A percentile compares a stretch with the other conserved stretches of the same genome.
phyloP scores from a whole-genome alignment of 2,113 vertebrate genomes.

The Trochalopteron elliotii region DNA sequence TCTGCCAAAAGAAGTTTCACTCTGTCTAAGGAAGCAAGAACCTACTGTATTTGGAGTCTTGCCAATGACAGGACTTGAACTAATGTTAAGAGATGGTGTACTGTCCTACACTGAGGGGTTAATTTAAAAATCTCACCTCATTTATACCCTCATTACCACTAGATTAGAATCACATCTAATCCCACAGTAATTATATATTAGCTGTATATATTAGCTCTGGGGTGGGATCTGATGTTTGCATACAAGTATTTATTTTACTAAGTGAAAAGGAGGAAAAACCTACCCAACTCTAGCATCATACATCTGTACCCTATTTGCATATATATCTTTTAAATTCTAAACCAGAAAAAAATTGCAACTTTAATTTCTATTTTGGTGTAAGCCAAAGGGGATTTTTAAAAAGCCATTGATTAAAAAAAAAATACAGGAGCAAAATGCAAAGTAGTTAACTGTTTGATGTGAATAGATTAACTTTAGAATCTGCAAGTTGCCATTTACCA shows the following conservation, averaged over 20 bases:
- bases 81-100: neutral
- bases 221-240: neutral
- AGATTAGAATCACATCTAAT: neutral
- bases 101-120: neutral
- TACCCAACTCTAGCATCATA: neutral
- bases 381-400: neutral
- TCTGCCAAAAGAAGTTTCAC: neutral
- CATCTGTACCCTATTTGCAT: neutral
- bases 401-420: neutral
- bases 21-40: neutral
- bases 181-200: neutral
- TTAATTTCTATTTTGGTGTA: neutral
- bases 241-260: constrained; percentile 3
- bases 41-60: neutral
- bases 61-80: neutral
- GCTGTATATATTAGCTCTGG: neutral
- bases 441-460: neutral
- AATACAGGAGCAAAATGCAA: neutral
- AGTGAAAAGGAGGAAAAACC: neutral
- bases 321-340: neutral
- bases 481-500: neutral
- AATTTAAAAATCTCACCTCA: neutral
- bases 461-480: neutral
- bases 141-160: neutral
- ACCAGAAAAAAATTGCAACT: neutral